Base-by-base conservation (phyloP, 2,797 vertebrate genomes). In the Molossus molossus region DNA sequence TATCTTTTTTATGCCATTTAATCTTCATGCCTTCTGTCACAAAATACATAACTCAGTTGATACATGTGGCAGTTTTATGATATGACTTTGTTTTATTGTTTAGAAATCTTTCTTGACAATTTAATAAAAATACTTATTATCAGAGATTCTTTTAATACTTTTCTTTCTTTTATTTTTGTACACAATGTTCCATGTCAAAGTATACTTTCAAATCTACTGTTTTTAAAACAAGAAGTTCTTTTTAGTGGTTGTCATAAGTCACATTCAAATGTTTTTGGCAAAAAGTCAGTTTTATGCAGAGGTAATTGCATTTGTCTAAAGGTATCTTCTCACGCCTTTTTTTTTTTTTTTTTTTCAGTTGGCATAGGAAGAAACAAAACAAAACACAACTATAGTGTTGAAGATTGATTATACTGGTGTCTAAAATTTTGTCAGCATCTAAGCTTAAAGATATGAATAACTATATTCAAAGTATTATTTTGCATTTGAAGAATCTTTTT, bases 61-160 rank as follows among this genome's bases (percentile, higher is more conserved):
- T 70, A 65, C 23, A 77, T 77, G 62, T 81, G 79, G 37, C 33
- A 92, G 95, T 94, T 93, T 96, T 76, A 76, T 93, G 55, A 76
- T 88, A 81, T 87, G 81, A 87, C n/a, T 91, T 90, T 60, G 2
- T 84, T 75, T 95, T 76, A 83, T 94, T 94, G 33, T 85, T 92
- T 81, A 92, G 76, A 87, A 88, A 87, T 90, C 53, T 91, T 94
- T 75, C 58, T 65, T 97, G 81, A 96, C 60, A 96, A 70, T 67
- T 95, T 94, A 96, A 88, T 94, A 18, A 96, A 86, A 96, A 95
- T 89, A 20, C 23, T 77, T 91, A 82, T 13, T 87, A 62, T 87
- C 76, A 91, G 80, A 45, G 23, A 8, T 84, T 87, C 53, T 90
- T 64, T 76, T 14, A 96, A 80, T 84, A 55, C 55, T 65, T 88